Percentiles rank a stretch among this genome's conserved stretches.
Conservation (phyloP, 2,797 vertebrate species). For the Sebastes diploproa region DNA sequence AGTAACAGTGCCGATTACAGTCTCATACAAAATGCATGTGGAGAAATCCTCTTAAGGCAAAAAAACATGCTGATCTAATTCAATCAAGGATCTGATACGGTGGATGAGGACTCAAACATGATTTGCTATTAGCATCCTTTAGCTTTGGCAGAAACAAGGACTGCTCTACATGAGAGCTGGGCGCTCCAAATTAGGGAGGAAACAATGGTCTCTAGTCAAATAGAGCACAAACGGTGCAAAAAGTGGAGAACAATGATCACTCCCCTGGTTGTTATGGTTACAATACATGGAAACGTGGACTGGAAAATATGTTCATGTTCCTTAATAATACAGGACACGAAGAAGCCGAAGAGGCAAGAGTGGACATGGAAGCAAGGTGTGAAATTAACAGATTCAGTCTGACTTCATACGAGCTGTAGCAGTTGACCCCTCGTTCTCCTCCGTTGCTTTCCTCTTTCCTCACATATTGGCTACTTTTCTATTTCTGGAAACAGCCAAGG, state of each 20-base stretch:
- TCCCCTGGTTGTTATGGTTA: conserved; percentile 62
- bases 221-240: conserved; percentile 1
- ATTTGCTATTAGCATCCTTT: conserved; percentile 23
- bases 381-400: conserved; percentile 62
- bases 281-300: conserved; percentile 30
- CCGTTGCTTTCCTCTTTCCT: conserved; percentile 27
- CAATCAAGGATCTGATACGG: conserved; percentile 71
- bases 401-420: conserved; percentile 48
- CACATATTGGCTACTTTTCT: conserved; percentile 39
- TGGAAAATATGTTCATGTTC: conserved; percentile 35
- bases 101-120: conserved; percentile 61
- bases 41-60: conserved; percentile 74
- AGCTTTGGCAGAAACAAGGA: not conserved
- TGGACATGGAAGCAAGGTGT: conserved; percentile 60
- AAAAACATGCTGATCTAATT: conserved; percentile 77
- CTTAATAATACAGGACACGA: conserved; percentile 40
- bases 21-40: conserved; percentile 65
- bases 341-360: conserved; percentile 19
- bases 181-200: not conserved
- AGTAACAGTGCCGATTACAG: conserved; percentile 66
- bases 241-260: conserved; percentile 4
- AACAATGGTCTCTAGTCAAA: conserved; percentile 16
- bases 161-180: not conserved
- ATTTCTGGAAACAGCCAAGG: conserved; percentile 26
- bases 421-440: conserved; percentile 51